Evolutionary conservation across 2,888 invertebrate genomes (phyloP).

Genomic region (Octonoba sinensis): DNA sequence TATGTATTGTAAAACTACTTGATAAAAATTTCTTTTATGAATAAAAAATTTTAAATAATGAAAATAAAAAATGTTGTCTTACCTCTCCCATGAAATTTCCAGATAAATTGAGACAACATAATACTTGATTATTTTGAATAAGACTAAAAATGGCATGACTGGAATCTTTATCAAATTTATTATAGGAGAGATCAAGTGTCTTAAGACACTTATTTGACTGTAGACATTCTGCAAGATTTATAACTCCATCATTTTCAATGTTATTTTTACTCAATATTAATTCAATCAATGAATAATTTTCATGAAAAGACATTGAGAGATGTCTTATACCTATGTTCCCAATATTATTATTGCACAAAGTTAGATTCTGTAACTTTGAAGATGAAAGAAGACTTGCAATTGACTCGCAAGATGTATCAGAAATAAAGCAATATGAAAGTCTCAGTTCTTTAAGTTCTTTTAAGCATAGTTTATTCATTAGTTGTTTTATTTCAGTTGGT

Average conservation of each 20-base stretch:
- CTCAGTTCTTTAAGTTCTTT: slow-evolving; percentile 13
- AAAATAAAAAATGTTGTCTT: neutral
- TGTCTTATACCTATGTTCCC: neutral
- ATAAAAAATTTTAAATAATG: no score
- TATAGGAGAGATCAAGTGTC: slow-evolving; percentile 28
- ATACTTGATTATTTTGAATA: slow-evolving; percentile 3
- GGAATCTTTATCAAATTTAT: slow-evolving; percentile 15
- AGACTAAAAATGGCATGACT: slow-evolving; percentile 7
- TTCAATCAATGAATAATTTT: neutral
- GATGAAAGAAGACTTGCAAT: slow-evolving; percentile 10
- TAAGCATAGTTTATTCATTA: neutral
- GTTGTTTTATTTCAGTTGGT: no score
- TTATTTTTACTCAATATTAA: slow-evolving; percentile 25
- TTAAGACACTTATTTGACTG: neutral
- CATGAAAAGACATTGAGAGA: neutral
- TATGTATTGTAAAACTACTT: no score
- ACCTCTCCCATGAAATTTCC: slow-evolving; percentile 48
- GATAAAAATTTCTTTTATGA: no score
- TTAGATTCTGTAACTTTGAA: slow-evolving; percentile 9
- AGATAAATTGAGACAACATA: slow-evolving; percentile 22
- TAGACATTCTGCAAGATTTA: neutral
- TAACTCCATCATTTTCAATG: slow-evolving; percentile 24
- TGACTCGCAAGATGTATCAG: slow-evolving; percentile 7
- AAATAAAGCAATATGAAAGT: slow-evolving; percentile 26
- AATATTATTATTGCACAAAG: slow-evolving; percentile 23